These are phyloP conservation scores for Oncopodura yosiiana DNA, from an alignment of 1,140 invertebrate genomes.

Conservation along the genomic window DNA sequence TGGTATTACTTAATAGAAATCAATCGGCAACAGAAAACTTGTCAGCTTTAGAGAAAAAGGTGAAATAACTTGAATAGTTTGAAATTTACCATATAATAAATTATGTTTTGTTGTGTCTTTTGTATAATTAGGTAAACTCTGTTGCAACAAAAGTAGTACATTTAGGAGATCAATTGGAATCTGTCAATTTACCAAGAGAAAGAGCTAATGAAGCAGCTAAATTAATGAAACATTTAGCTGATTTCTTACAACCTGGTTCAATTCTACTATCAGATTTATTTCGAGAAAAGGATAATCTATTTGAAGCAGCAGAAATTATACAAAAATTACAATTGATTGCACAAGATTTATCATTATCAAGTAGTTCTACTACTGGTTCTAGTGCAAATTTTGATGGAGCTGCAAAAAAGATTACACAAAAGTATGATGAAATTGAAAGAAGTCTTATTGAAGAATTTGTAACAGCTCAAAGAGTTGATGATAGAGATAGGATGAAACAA, in stretches of 20 bases:
- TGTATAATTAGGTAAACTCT: conserved; percentile 62
- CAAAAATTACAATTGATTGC: conserved; percentile 92
- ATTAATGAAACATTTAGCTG: conserved; percentile 84
- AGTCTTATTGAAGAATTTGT: conserved; percentile 92
- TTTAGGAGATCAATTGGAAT: conserved; percentile 92
- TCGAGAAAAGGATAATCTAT: conserved; percentile 71
- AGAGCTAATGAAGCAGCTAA: conserved; percentile 89
- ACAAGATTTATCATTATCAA: conserved; percentile 82
- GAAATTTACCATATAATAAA: not conserved
- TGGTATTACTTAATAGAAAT: conserved; percentile 48
- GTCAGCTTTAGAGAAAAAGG: conserved; percentile 74
- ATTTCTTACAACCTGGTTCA: conserved; percentile 73
- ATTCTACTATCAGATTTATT: conserved; percentile 76
- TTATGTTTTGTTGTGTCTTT: not conserved
- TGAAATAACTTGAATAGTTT: conserved; percentile 39
- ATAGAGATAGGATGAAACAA: conserved; percentile 83
- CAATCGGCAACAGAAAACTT: conserved; percentile 66
- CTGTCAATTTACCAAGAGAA: conserved; percentile 86
- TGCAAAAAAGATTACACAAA: conserved; percentile 78
- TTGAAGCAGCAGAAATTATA: conserved; percentile 96
- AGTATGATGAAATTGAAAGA: conserved; percentile 90
- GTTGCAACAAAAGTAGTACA: conserved; percentile 96
- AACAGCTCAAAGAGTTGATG: conserved; percentile 68
- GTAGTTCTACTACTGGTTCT: conserved; percentile 37
- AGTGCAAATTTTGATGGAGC: conserved; percentile 74